Evolutionary conservation across 2,113 vertebrate species (phyloP).

Genomic region (Eupsittula cactorum): DNA sequence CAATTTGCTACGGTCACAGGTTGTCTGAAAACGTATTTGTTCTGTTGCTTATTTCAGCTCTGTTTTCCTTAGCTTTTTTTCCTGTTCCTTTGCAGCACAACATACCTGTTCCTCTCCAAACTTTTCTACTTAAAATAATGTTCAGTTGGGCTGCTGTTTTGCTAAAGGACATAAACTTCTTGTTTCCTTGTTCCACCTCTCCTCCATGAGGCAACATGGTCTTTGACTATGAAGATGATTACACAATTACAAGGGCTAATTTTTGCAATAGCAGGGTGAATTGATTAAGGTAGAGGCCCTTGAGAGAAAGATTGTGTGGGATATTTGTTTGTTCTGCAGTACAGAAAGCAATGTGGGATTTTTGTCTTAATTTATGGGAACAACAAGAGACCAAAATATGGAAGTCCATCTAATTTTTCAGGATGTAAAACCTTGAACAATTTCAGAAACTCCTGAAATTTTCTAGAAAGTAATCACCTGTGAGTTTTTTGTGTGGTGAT

Average conservation of each 20-base stretch:
- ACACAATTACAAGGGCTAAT: background rate
- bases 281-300: background rate
- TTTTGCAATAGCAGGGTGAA: background rate
- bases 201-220: background rate
- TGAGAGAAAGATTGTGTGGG: background rate
- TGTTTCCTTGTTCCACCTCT: fast-evolving
- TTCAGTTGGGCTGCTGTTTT: background rate
- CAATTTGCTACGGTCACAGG: background rate
- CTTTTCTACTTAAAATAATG: background rate
- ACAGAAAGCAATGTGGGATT: background rate
- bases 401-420: background rate
- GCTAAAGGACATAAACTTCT: background rate
- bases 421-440: background rate
- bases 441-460: background rate
- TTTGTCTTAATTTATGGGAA: background rate
- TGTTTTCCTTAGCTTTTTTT: background rate
- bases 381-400: background rate
- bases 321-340: background rate
- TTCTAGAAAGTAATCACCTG: background rate
- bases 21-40: background rate
- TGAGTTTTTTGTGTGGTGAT: background rate
- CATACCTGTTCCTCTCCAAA: background rate
- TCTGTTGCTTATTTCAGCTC: background rate
- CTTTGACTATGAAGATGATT: background rate
- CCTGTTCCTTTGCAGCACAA: background rate